Percentiles rank a stretch among this genome's conserved stretches.
Evolutionary conservation across 2,888 invertebrate genomes (phyloP).

Genomic region (Slavum lentiscoides): DNA sequence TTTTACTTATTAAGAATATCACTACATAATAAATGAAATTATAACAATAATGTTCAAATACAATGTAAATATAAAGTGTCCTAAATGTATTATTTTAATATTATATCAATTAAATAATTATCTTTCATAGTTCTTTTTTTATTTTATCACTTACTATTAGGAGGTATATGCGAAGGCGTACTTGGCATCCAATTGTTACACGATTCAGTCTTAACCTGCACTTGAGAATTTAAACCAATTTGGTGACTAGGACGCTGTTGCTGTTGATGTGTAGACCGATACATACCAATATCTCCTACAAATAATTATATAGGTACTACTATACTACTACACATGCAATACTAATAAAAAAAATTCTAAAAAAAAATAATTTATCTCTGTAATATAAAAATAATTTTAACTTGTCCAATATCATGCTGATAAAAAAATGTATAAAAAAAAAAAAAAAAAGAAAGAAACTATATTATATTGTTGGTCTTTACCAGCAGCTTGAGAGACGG

Average conservation of each 20-base stretch:
- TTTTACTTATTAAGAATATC: too few relatives aligned
- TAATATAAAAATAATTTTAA: constrained; percentile 6
- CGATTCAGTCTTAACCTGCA: constrained; percentile 48
- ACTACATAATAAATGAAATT: too few relatives aligned
- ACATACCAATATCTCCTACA: constrained; percentile 53
- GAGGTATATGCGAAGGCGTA: constrained; percentile 50
- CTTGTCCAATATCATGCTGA: constrained; percentile 17
- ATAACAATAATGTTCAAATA: too few relatives aligned
- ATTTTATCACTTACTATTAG: constrained; percentile 39
- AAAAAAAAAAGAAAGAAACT: too few relatives aligned
- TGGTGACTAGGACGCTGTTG: constrained; percentile 48
- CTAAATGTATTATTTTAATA: not conserved
- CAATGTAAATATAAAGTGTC: too few relatives aligned
- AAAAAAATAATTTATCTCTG: constrained; percentile 8
- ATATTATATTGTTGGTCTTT: not conserved
- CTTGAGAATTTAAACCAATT: constrained; percentile 51
- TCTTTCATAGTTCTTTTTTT: not conserved
- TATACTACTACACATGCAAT: constrained; percentile 51
- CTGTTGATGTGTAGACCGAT: constrained; percentile 37
- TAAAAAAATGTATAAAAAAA: not conserved
- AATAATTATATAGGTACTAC: constrained; percentile 41
- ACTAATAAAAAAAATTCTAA: constrained; percentile 33
- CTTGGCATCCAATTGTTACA: constrained; percentile 48
- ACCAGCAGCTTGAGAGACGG: constrained; percentile 43
- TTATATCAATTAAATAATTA: not conserved